Evolutionary conservation across 2,888 invertebrate genomes (phyloP), one percentile per base, ranked within the genome.

Genomic region (Thelaira solivaga): DNA sequence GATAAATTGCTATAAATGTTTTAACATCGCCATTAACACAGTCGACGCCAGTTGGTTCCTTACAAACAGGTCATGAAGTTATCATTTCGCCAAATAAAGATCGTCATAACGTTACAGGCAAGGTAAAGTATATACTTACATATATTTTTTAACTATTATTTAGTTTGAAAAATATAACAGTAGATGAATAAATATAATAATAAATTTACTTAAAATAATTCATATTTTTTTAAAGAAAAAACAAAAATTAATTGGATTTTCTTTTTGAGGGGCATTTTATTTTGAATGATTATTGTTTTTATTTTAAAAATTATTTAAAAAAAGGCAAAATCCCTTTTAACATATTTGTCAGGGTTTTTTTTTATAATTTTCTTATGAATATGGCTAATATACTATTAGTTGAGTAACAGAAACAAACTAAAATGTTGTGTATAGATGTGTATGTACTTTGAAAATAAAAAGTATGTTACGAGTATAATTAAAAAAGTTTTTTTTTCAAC

Each of bases 21-120:
- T 55, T 34, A 53, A 45, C 29, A 47, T 22, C 57, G 18, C 8
- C 4, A 13, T 10, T 76, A 55, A 73, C 61, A 22, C 93, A 97
- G 97, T 96, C 96, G 82, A 97, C 97, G 81, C 96, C 97, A 79
- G 96, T 97, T 87, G 96, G 96, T 87, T 96, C 97, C 59, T 91
- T 96, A 87, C 96, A 96, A 90, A 96, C 96, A 83, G 95, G 94
- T 84, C 96, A 96, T 89, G 97, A 97, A 91, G 93, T 95, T 83
- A 94, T 97, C 83, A 94, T 95, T 84, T 96, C 97, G 84, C 96
- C 96, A 82, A 96, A 95, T 90, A 93, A 96, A 86, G 96, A 96
- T 89, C 92, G 95, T 89, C 94, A 95, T 90, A 93, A 93, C 85
- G 91, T 94, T 83, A 92, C 93, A 89, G 93, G 93, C 89, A 95